Evolutionary conservation across 92 coral and sea anemone genomes (phyloP).

Genomic region (Paramuricea clavata): DNA sequence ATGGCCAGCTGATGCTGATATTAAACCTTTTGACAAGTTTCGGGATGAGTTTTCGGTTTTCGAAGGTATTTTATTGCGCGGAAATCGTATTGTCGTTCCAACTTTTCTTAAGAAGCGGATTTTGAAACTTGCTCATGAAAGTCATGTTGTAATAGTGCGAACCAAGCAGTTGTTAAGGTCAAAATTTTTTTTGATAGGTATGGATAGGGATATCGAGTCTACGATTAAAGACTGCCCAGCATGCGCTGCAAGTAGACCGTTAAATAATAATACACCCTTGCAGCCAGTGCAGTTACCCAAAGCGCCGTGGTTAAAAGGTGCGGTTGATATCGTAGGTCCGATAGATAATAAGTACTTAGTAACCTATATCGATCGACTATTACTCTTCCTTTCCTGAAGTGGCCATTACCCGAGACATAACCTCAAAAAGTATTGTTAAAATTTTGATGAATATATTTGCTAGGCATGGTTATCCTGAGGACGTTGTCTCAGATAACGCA

Average conservation of each 20-base stretch:
- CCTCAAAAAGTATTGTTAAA: too few species aligned
- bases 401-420: too few species aligned
- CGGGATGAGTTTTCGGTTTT: slow-evolving; percentile 50
- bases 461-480: too few species aligned
- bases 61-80: slow-evolving; percentile 55
- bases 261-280: slow-evolving; percentile 60
- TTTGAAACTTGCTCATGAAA: slow-evolving; percentile 56
- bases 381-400: too few species aligned
- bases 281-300: slow-evolving; percentile 57
- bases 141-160: slow-evolving; percentile 70
- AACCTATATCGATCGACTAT: too few species aligned
- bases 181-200: slow-evolving; percentile 64
- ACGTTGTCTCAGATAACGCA: too few species aligned
- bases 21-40: slow-evolving; percentile 14
- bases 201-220: slow-evolving; percentile 62
- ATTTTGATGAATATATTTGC: too few species aligned
- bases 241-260: slow-evolving; percentile 49
- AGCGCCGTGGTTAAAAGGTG: slow-evolving; percentile 74
- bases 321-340: too few species aligned
- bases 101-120: slow-evolving; percentile 42
- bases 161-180: slow-evolving; percentile 60
- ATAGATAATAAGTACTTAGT: too few species aligned
- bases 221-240: slow-evolving; percentile 60
- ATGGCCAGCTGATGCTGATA: slow-evolving; percentile 8
- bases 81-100: slow-evolving; percentile 66